Evolutionary conservation across 2,113 vertebrate genomes (phyloP).

Genomic region (Heterotilapia buettikoferi): DNA sequence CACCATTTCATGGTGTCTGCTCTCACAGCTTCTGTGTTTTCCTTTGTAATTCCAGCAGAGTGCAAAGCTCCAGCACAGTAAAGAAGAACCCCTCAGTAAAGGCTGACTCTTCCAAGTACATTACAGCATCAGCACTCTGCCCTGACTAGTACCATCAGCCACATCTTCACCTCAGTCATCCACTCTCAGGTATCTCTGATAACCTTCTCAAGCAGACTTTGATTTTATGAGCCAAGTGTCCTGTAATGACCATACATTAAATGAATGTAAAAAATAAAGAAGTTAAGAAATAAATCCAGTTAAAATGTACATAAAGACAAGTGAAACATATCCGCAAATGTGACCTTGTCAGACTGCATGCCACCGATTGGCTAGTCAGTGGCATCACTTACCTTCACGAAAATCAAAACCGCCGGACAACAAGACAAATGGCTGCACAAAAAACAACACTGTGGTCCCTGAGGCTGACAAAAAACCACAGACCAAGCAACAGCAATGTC

Average conservation of each 20-base stretch:
- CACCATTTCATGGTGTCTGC: background rate
- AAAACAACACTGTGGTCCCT: background rate
- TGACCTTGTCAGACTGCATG: background rate
- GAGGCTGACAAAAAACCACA: background rate
- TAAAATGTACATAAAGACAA: background rate
- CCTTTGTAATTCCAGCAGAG: constrained; percentile 72
- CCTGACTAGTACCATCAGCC: constrained; percentile 73
- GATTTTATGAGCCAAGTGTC: too few species aligned
- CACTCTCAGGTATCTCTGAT: constrained; percentile 74
- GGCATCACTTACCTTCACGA: background rate
- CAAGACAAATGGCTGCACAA: background rate
- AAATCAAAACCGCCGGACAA: background rate
- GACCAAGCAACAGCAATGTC: background rate
- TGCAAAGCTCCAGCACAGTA: constrained; percentile 83
- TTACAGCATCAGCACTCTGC: constrained; percentile 69
- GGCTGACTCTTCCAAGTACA: constrained; percentile 79
- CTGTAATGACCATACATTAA: fast-evolving
- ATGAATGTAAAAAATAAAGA: background rate
- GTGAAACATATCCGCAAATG: background rate
- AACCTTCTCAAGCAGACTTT: background rate
- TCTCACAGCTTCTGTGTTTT: background rate
- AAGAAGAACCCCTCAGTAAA: constrained; percentile 78
- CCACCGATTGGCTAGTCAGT: background rate
- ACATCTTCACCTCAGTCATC: constrained; percentile 73
- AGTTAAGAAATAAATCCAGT: background rate